Base-by-base conservation (phyloP, 23 tunicate species). In the Ascidia mentula region DNA sequence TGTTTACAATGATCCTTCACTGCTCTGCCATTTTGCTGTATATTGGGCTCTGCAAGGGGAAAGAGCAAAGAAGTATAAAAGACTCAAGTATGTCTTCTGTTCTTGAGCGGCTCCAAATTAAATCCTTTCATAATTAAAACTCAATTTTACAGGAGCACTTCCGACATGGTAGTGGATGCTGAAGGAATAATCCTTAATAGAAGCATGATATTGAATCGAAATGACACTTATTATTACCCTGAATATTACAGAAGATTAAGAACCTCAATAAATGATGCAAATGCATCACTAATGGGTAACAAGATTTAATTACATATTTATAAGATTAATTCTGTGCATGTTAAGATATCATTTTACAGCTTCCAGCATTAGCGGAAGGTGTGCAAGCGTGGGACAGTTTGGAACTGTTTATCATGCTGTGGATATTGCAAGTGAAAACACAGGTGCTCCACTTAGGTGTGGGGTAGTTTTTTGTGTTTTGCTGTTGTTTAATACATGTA, bases 391-490 rank as follows among this genome's bases (percentile, higher is more conserved):
- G n/a, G 90, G 90, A 0, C 90, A 86, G 80, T 86, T 69, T 34
- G 90, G 90, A 26, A 79, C 73, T 34, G 90, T 86, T 59, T 86
- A 35, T 73, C 84, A 73, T 40, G 90, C 84, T 3, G 75, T 73
- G n/a, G 90, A 86, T 45, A 60, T 6, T 60, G 45, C 17, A 60
- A 60, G 46, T 46, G 32, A 77, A 18, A 38, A 15, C 6, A 40
- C 46, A 36, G 53, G 53, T 20, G 18, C 38, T 32, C 33, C 39
- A 37, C 22, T 74, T 36, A 37, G 39, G 78, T 74, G 13, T 26
- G 13, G 24, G 24, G 13, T 31, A 40, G n/a, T n/a, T n/a, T n/a
- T n/a, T n/a, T n/a, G n/a, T 73, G n/a, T 32, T 73, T 28, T 28
- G 9, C 9, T 32, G 31, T 32, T 32, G 9, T 74, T 74, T 74